Conservation (phyloP, 2,797 vertebrate species). For the Tauraco hartlaubi region DNA sequence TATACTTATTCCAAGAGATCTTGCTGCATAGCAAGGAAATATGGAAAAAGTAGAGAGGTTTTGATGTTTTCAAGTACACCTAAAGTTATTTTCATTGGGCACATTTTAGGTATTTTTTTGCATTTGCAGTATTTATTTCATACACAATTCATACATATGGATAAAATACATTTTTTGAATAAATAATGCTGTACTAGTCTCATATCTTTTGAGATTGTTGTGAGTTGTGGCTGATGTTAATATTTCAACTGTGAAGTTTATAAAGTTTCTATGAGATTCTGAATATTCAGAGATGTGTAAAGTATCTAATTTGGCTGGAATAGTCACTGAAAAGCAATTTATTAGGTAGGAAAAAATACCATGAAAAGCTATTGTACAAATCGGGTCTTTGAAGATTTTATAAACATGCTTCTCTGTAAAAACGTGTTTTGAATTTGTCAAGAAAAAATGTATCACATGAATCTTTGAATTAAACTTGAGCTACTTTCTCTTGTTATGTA, state of each 20-base stretch:
- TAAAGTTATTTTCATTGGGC: background rate
- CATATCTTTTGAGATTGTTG: background rate
- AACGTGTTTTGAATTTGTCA: background rate
- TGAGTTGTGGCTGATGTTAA: background rate
- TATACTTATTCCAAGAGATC: background rate
- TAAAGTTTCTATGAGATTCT: background rate
- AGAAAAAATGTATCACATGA: background rate
- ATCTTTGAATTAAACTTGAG: background rate
- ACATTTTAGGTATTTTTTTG: background rate
- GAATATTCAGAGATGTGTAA: background rate
- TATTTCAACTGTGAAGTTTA: background rate
- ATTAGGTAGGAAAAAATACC: background rate
- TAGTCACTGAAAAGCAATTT: background rate
- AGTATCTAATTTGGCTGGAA: background rate
- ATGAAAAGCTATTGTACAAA: background rate
- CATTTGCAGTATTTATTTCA: background rate
- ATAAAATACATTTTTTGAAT: background rate
- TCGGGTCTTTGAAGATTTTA: background rate
- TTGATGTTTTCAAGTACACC: background rate
- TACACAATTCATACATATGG: background rate
- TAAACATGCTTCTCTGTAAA: background rate
- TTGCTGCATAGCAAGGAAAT: background rate
- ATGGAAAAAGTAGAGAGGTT: background rate
- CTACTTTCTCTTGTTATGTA: background rate
- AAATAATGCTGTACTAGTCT: background rate